Evolutionary conservation across 2,113 vertebrate species (phyloP), one percentile per base, ranked within the genome.

Genomic region (Equus przewalskii): DNA sequence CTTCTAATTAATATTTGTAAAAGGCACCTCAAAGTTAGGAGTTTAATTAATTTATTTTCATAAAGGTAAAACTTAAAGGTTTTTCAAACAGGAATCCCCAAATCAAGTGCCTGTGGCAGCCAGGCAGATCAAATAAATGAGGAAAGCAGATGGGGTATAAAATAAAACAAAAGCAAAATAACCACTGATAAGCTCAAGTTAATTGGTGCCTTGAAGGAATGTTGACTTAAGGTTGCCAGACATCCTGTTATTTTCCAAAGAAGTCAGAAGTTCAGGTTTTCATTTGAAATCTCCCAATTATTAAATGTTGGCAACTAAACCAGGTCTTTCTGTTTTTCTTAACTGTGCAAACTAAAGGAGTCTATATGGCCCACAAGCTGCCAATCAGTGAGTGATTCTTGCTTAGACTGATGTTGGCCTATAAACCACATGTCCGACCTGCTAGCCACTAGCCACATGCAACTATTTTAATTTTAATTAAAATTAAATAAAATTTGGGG

Each of bases 101-200:
- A 69, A 72, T 15, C 60, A 91, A 94, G 87, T 33, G 22, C 56
- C 26, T 78, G 2, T 60, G 15, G 21, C 46, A 89, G 7, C 64
- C 51, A 84, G 21, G 58, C 49, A 96, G 56, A 65, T 51, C 51
- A 85, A 76, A 92, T 46, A 93, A 81, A 41, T 30, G 15, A 49
- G 3, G 24, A 62, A 82, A 64, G 18, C 24, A 62, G 49, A 15
- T 2, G 15, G 13, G 21, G 30, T 22, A 4, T 73, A 44, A 85
- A 75, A 62, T 19, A 75, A 90, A 91, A 33, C 33, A 86, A 81
- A 93, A 76, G n/a, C n/a, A 72, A 87, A 97, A 41, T 13, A 76
- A 76, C 33, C 12, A 0, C 24, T n/a, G 60, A 70, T 41, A 58
- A 87, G 26, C 46, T 96, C 54, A 70, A 13, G 33, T n/a, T 60